These are phyloP conservation scores for Orthonevra nobilis DNA, from an alignment of 2,888 invertebrate species.

Conservation along the genomic window DNA sequence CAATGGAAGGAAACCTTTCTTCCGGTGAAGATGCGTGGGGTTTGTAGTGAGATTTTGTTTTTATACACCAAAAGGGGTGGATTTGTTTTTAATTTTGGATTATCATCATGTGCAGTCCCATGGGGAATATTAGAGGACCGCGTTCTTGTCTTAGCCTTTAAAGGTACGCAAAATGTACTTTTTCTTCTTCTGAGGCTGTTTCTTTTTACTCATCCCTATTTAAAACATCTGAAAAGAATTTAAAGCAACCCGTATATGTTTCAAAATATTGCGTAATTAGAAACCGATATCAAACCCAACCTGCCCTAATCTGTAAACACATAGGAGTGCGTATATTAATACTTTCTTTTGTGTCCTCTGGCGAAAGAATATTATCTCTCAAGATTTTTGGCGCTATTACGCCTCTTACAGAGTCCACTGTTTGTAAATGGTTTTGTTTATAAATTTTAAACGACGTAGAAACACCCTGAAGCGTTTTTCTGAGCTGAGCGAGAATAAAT, in stretches of 20 bases:
- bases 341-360: background rate
- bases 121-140: conserved; percentile 57
- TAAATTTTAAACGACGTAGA: conserved; percentile 49
- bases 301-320: conserved; percentile 35
- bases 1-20: conserved; percentile 36
- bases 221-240: no score
- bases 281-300: conserved; percentile 46
- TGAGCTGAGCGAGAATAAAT: conserved; percentile 46
- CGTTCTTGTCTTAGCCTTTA: conserved; percentile 16
- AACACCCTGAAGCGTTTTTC: conserved; percentile 54
- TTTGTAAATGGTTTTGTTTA: conserved; percentile 52
- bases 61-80: conserved; percentile 48
- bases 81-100: conserved; percentile 16
- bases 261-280: conserved; percentile 41
- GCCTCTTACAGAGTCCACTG: conserved; percentile 21
- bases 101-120: conserved; percentile 41
- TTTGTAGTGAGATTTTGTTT: no score
- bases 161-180: conserved; percentile 16
- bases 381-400: conserved; percentile 24
- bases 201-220: no score
- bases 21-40: no score
- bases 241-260: background rate
- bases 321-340: no score
- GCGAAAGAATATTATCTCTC: background rate
- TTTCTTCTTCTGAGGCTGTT: background rate